A percentile compares a stretch with the other conserved stretches of the same genome.
Evolutionary conservation across 2,888 invertebrate genomes (phyloP).

Genomic region (Caenorhabditis zanzibari): DNA sequence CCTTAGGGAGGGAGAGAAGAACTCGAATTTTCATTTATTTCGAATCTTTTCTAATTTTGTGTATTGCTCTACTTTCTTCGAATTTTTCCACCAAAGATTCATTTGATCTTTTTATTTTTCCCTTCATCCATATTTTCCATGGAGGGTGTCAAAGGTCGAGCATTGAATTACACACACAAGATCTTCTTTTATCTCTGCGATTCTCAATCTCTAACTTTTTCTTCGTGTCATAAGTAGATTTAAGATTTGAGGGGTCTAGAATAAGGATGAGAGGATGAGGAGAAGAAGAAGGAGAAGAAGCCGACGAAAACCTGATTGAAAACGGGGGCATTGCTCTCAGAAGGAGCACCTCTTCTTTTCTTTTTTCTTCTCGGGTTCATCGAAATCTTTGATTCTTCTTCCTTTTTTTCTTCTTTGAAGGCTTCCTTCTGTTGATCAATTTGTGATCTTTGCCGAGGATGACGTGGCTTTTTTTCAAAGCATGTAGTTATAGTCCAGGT

Average conservation of each 20-base stretch:
- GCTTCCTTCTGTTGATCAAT: constrained; percentile 24
- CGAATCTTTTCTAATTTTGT: constrained; percentile 3
- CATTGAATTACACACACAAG: constrained; percentile 55
- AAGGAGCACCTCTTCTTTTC: constrained; percentile 16
- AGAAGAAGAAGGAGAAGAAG: constrained; percentile 24
- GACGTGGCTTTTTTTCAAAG: not conserved
- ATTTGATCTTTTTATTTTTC: constrained; percentile 17
- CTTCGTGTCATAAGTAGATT: constrained; percentile 60
- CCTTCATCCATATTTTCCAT: constrained; percentile 1
- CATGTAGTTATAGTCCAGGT: not conserved
- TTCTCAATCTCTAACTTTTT: constrained; percentile 28
- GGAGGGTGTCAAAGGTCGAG: constrained; percentile 51
- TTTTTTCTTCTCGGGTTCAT: not conserved
- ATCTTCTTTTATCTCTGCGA: constrained; percentile 33
- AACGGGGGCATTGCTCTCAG: constrained; percentile 6
- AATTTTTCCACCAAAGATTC: constrained; percentile 25
- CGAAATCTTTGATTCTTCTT: constrained; percentile 43
- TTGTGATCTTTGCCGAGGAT: constrained; percentile 18
- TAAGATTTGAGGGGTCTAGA: constrained; percentile 35
- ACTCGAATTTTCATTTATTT: not conserved
- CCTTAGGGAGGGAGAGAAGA: not conserved
- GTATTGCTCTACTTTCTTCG: constrained; percentile 14
- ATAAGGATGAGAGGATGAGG: constrained; percentile 5
- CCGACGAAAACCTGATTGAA: constrained; percentile 28
- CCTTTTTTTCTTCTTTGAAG: not conserved